Evolutionary conservation across 2,888 invertebrate species (phyloP).

Genomic region (Aricia artaxerxes): DNA sequence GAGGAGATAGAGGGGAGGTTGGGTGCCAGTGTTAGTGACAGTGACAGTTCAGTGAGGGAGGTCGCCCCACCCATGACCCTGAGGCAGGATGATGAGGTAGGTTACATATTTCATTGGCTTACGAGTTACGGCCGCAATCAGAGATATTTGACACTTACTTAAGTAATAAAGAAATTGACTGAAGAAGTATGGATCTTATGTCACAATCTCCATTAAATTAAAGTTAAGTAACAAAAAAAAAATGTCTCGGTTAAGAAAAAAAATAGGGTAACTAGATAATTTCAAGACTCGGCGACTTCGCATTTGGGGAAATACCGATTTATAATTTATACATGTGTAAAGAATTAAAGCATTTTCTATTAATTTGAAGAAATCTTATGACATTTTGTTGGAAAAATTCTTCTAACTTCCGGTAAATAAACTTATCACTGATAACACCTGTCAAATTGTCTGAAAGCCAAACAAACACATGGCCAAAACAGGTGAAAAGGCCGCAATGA

Average conservation of each 20-base stretch:
- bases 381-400: background rate
- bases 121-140: no score
- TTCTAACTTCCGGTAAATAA: background rate
- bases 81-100: constrained; percentile 71
- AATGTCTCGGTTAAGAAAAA: no score
- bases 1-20: constrained; percentile 66
- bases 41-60: constrained; percentile 66
- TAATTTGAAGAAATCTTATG: background rate
- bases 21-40: constrained; percentile 68
- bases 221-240: no score
- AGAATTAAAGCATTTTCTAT: background rate
- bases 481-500: no score
- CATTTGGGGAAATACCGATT: no score
- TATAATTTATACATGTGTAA: no score
- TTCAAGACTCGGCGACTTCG: no score
- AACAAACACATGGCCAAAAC: background rate
- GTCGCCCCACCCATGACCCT: constrained; percentile 70
- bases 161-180: no score
- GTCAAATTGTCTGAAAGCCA: background rate
- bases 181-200: no score
- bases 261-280: no score
- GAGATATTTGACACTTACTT: no score
- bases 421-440: background rate
- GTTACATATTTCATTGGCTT: background rate
- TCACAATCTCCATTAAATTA: no score